These are phyloP conservation scores for Metalampra italica DNA, from an alignment of 2,888 invertebrate genomes.

Conservation along the genomic window DNA sequence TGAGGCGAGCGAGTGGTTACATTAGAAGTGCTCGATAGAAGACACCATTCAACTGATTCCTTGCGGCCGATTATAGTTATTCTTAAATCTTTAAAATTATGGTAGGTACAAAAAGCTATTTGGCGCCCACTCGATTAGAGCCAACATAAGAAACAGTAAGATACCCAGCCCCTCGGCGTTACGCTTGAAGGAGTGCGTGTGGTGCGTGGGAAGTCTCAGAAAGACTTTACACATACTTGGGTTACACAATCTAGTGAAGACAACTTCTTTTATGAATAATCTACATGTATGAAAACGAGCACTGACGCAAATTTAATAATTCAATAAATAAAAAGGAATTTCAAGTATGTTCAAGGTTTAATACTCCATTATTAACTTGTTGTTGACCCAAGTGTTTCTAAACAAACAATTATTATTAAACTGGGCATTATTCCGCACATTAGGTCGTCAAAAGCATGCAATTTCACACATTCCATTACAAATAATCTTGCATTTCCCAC, in stretches of 20 bases:
- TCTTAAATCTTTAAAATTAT: neutral
- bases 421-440: slow-evolving; percentile 31
- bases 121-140: slow-evolving; percentile 44
- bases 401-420: slow-evolving; percentile 22
- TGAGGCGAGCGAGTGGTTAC: no score
- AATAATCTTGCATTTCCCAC: slow-evolving; percentile 47
- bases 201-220: slow-evolving; percentile 68
- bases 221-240: slow-evolving; percentile 64
- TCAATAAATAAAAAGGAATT: slow-evolving; percentile 8
- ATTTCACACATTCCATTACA: slow-evolving; percentile 29
- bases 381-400: slow-evolving; percentile 13
- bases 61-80: no score
- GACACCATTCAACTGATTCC: no score
- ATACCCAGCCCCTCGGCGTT: slow-evolving; percentile 67
- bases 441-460: slow-evolving; percentile 31
- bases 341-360: slow-evolving; percentile 11
- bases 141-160: slow-evolving; percentile 43
- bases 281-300: slow-evolving; percentile 8
- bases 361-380: slow-evolving; percentile 16
- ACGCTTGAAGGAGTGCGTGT: slow-evolving; percentile 63
- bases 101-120: slow-evolving; percentile 30
- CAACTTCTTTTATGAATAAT: slow-evolving; percentile 38
- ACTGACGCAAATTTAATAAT: slow-evolving; percentile 7
- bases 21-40: no score
- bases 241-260: slow-evolving; percentile 70